Evolutionary conservation across 2,888 invertebrate species (phyloP).

Genomic region (Iselma pallidipennis): DNA sequence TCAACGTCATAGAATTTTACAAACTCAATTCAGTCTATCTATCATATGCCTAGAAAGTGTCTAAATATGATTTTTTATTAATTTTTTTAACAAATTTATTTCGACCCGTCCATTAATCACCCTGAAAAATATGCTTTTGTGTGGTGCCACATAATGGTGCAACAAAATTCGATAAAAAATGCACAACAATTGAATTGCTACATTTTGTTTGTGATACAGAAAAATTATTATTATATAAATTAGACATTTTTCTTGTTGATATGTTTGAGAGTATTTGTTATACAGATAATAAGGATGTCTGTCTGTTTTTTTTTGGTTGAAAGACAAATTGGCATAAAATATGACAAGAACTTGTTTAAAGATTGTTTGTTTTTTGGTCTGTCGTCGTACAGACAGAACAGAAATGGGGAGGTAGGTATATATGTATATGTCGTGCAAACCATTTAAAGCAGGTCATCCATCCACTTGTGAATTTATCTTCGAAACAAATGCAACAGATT

Average conservation of each 20-base stretch:
- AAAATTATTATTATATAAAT: no score
- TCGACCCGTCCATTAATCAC: not conserved
- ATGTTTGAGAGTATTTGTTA: no score
- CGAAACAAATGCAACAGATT: not conserved
- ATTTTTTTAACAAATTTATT: not conserved
- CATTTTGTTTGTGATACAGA: not conserved
- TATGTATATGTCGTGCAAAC: not conserved
- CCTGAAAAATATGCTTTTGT: not conserved
- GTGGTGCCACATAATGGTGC: not conserved
- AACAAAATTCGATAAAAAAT: not conserved
- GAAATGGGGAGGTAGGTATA: not conserved
- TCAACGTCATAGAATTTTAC: not conserved
- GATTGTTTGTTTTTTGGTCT: not conserved
- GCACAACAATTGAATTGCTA: not conserved
- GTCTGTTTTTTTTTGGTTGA: not conserved
- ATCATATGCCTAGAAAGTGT: not conserved
- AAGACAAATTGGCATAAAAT: not conserved
- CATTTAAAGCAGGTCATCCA: conserved; percentile 1
- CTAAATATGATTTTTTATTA: not conserved
- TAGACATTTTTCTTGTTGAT: no score
- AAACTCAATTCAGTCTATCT: not conserved
- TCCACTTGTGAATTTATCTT: not conserved
- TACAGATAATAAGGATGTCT: not conserved
- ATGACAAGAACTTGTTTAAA: not conserved
- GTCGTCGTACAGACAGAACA: not conserved